Percentiles rank a stretch among this genome's conserved stretches.
Conservation (phyloP, 2,797 vertebrate species). For the Epinephelus coioides region DNA sequence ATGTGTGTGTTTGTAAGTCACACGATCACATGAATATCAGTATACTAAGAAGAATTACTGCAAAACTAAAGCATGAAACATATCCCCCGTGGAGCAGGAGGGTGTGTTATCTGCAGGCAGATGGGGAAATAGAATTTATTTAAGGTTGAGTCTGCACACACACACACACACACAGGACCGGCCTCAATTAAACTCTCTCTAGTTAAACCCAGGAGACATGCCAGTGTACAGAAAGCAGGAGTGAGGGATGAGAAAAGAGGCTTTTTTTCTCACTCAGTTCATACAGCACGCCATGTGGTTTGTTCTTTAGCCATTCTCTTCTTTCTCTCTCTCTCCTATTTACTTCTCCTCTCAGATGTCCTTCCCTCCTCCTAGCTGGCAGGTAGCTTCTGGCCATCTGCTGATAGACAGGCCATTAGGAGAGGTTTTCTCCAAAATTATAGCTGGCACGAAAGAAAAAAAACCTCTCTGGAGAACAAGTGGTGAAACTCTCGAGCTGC, state of each 20-base stretch:
- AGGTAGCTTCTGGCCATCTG: constrained; percentile 55
- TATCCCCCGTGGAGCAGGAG: constrained; percentile 5
- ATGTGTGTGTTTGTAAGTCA: neutral
- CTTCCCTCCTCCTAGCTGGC: constrained; percentile 29
- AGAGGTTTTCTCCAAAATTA: constrained; percentile 36
- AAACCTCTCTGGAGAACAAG: constrained; percentile 1
- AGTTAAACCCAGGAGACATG: constrained; percentile 63
- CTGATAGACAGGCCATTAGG: constrained; percentile 34
- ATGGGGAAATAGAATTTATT: constrained; percentile 45
- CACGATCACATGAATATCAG: neutral
- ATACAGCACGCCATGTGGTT: constrained; percentile 8
- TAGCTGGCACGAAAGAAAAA: constrained; percentile 13
- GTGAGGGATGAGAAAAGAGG: constrained; percentile 28
- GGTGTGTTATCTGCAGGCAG: constrained; percentile 29
- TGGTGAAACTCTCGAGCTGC: neutral
- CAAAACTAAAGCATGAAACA: constrained; percentile 4
- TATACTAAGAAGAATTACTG: neutral
- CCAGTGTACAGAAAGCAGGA: constrained; percentile 28
- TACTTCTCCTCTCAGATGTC: constrained; percentile 44
- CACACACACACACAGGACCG: constrained; percentile 9
- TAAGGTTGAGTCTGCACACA: constrained; percentile 30
- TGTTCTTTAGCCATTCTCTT: constrained; percentile 18
- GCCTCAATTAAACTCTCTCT: constrained; percentile 62
- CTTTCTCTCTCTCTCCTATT: constrained; percentile 16
- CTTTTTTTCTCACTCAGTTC: constrained; percentile 10